Evolutionary conservation across 1,140 invertebrate species (phyloP), one percentile per base, ranked within the genome.

Genomic region (Berghia stephanieae): DNA sequence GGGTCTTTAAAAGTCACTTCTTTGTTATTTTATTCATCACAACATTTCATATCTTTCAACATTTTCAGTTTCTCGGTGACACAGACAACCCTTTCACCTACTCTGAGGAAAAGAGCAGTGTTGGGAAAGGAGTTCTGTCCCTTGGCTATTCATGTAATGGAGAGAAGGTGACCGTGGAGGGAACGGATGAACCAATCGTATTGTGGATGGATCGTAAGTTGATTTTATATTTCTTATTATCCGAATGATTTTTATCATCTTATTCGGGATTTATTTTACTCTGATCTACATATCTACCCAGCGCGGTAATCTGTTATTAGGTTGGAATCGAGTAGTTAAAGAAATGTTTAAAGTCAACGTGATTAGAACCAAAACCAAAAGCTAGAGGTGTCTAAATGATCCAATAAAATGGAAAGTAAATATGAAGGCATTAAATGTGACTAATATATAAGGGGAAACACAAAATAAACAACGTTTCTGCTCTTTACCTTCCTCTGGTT

Each of bases 1-100:
- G 66, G 13, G 68, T 69, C 18, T 49, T 69, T 36, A 69, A 55
- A 74, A 44, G 75, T 78, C 57, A 40, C 8, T 55, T 38, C 21
- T 2, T n/a, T 72, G 38, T 27, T 78, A 24, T 1, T 49, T 72
- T n/a, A n/a, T n/a, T 55, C 8, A 49, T 55, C 16, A 46, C 6
- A 24, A 52, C 31, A 73, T 70, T 49, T 66, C n/a, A n/a, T n/a
- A n/a, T 21, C 27, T 76, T 55, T 31, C 8, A 3, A 5, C 2
- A 44, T 34, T 70, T 70, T n/a, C 63, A 84, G 83, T 80, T 82
- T 36, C 55, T 80, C 18, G 83, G 80, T 1, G 83, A 86, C 49
- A 77, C 80, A 8, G 78, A 83, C 57, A 86, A 86, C 77, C 83
- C 82, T 5, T 86, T 78, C 75, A 84, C 83, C 3, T 86, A 75